Evolutionary conservation across 2,888 invertebrate genomes (phyloP).

Genomic region (Drosophila kokeensis): DNA sequence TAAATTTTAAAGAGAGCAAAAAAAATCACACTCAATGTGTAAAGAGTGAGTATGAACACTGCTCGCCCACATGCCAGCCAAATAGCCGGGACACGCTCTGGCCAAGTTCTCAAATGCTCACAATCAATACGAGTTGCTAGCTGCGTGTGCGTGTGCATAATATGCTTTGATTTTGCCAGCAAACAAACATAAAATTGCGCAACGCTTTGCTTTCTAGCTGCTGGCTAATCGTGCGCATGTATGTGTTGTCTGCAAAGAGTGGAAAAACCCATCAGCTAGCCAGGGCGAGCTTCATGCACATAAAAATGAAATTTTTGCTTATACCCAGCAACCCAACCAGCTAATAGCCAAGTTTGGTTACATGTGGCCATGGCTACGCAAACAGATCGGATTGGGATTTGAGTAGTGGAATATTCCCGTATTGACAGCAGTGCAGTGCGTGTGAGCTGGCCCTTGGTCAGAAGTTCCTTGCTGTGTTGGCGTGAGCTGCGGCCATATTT

Average conservation of each 20-base stretch:
- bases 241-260: conserved; percentile 11
- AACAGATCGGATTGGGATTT: conserved; percentile 12
- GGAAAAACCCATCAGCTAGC: conserved; percentile 19
- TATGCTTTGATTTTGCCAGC: conserved; percentile 63
- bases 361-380: not conserved
- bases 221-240: conserved; percentile 39
- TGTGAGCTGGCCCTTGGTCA: conserved; percentile 58
- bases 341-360: conserved; percentile 5
- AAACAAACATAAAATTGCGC: conserved; percentile 65
- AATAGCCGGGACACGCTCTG: conserved; percentile 17
- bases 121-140: conserved; percentile 43
- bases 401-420: conserved; percentile 21
- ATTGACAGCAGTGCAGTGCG: conserved; percentile 49
- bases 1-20: conserved; percentile 41
- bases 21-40: conserved; percentile 1
- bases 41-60: not conserved
- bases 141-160: conserved; percentile 71
- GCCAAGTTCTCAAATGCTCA: conserved; percentile 9
- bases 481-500: conserved; percentile 51
- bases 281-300: conserved; percentile 32
- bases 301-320: conserved; percentile 41
- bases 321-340: conserved; percentile 9
- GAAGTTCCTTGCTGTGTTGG: conserved; percentile 26
- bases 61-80: conserved; percentile 14
- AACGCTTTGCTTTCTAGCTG: conserved; percentile 53